Evolutionary conservation across 2,113 vertebrate species (phyloP).

Genomic region (Vireo altiloquus): DNA sequence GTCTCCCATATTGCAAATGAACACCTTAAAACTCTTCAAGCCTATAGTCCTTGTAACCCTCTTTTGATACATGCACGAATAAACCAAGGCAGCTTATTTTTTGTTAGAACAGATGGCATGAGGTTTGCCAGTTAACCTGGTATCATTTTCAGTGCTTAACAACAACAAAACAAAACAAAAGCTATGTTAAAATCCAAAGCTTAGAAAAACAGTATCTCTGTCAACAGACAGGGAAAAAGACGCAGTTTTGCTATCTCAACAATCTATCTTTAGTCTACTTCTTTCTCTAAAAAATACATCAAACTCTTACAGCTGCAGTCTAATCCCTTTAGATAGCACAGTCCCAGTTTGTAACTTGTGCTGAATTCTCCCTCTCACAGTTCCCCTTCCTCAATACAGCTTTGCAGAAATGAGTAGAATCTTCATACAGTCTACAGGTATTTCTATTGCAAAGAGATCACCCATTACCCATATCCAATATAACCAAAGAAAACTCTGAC

Average conservation of each 20-base stretch:
- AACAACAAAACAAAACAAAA: not conserved
- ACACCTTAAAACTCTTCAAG: not conserved
- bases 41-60: not conserved
- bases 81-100: not conserved
- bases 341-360: not conserved
- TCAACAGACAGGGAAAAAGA: not conserved
- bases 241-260: not conserved
- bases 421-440: not conserved
- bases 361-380: not conserved
- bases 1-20: not conserved
- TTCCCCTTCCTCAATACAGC: not conserved
- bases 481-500: not conserved
- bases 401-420: not conserved
- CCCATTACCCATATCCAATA: not conserved
- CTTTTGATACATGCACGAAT: not conserved
- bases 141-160: not conserved
- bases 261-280: not conserved
- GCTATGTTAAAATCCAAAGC: not conserved
- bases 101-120: not conserved
- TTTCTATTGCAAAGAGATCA: not conserved
- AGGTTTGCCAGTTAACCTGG: not conserved
- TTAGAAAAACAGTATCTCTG: not conserved
- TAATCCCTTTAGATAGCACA: rapidly evolving
- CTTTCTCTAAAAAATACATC: not conserved
- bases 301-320: not conserved